Conservation (phyloP, 92 coral and sea anemone species). For the Phenganax marumi region DNA sequence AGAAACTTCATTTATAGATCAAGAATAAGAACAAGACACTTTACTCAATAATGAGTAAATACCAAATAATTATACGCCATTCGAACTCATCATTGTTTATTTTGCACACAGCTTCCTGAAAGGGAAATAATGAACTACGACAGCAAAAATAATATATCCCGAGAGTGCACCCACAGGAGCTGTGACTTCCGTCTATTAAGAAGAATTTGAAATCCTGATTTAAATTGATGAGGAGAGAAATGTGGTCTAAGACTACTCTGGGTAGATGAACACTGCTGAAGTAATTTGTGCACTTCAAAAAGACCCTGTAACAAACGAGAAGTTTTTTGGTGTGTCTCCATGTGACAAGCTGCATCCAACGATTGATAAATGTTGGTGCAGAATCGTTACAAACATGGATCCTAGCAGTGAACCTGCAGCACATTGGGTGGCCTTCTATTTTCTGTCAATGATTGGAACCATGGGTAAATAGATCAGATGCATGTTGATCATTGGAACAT, state of each 20-base stretch:
- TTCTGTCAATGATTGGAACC: no score
- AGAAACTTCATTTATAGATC: no score
- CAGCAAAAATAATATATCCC: no score
- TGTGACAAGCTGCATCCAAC: slow-evolving; percentile 23
- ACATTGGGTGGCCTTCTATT: slow-evolving; percentile 55
- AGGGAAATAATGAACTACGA: no score
- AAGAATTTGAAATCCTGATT: slow-evolving; percentile 29
- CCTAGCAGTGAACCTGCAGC: slow-evolving; percentile 33
- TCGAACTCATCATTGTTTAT: no score
- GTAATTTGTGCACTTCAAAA: background rate
- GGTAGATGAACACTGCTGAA: slow-evolving; percentile 32
- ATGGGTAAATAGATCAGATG: no score
- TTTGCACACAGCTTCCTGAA: no score
- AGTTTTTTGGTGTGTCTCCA: slow-evolving; percentile 43
- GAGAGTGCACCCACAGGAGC: slow-evolving; percentile 39
- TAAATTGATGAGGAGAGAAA: background rate
- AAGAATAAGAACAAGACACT: no score
- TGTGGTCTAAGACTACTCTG: slow-evolving; percentile 25
- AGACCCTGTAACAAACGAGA: slow-evolving; percentile 4
- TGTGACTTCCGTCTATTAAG: slow-evolving; percentile 22
- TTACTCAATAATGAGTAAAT: no score
- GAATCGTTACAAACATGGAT: slow-evolving; percentile 40
- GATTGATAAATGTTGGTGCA: slow-evolving; percentile 35
- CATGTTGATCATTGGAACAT: no score
- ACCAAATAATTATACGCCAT: no score